Conservation (phyloP, 2,797 vertebrate species). For the Gambusia yucatana region DNA sequence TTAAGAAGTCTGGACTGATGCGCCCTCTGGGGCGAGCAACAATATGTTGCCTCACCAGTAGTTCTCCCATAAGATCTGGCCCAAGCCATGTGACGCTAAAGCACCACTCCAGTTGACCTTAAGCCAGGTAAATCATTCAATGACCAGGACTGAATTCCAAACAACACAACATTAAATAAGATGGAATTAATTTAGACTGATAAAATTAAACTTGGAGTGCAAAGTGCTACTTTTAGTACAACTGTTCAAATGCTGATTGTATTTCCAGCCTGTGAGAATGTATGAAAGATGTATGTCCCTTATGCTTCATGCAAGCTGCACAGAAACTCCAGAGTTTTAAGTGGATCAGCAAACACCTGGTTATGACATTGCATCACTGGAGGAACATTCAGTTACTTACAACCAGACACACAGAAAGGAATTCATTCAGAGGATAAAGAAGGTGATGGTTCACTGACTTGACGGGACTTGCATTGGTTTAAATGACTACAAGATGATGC, state of each 20-base stretch:
- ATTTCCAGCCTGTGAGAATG: background rate
- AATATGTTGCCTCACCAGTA: conserved; percentile 8
- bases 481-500: conserved; percentile 27
- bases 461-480: conserved; percentile 47
- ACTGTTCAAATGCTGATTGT: background rate
- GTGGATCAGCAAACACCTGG: conserved; percentile 3
- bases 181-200: background rate
- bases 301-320: background rate
- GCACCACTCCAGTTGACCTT: conserved; percentile 27
- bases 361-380: conserved; percentile 20
- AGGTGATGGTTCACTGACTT: conserved; percentile 21
- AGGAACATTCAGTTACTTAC: conserved; percentile 11
- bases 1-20: conserved; percentile 23
- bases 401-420: conserved; percentile 11
- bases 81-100: conserved; percentile 39
- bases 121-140: conserved; percentile 10
- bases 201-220: background rate
- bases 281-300: background rate
- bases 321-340: background rate
- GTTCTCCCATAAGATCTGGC: background rate
- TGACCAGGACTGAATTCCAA: background rate
- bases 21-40: conserved; percentile 27
- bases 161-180: background rate
- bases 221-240: background rate
- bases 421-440: conserved; percentile 25